Evolutionary conservation across 2,113 vertebrate species (phyloP), one percentile per base, ranked within the genome.

Genomic region (Pantherophis guttatus): DNA sequence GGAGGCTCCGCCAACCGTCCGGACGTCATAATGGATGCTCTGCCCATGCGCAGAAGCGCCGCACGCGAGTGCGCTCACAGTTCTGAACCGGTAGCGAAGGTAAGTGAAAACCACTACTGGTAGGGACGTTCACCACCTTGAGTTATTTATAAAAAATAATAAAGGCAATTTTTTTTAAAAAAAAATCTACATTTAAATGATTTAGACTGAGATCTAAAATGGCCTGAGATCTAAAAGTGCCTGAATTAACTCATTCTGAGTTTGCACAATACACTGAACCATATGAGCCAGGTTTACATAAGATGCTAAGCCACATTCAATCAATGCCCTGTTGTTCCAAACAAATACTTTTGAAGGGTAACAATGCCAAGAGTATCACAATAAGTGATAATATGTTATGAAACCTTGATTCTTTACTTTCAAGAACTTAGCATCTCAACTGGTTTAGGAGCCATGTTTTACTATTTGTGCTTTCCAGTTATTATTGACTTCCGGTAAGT

Each of bases 341-440:
- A 57, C 24, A 55, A 88, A 1, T n/a, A 19, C 17, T 55, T 29
- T 29, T 88, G 52, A 54, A 55, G 39, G 54, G 17, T 10, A 19
- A 57, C 33, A 19, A 57, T 39, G 54, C 53, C 87, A 33, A 54
- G 8, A 57, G 17, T n/a, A 33, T 33, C 54, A 39, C 15, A 88
- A 88, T 93, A 29, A 9, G 0, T 15, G 2, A 52, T 65, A 5
- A 7, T 92, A n/a, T 12, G 88, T 92, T 7, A 13, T 94, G 33
- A 48, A 12, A 95, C 23, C 85, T 33, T 57, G n/a, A 89, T 29
- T 55, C 0, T 92, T 91, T 59, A 29, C 19, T 93, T 95, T 93
- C 70, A 93, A 94, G 33, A 8, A 0, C 0, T 2, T 0, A 89
- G 58, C 1, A 90, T 12, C 11, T 88, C 62, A 33, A 75, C 13